These are phyloP conservation scores for Hipposideros armiger DNA, from an alignment of 2,113 vertebrate genomes.

Conservation along the genomic window DNA sequence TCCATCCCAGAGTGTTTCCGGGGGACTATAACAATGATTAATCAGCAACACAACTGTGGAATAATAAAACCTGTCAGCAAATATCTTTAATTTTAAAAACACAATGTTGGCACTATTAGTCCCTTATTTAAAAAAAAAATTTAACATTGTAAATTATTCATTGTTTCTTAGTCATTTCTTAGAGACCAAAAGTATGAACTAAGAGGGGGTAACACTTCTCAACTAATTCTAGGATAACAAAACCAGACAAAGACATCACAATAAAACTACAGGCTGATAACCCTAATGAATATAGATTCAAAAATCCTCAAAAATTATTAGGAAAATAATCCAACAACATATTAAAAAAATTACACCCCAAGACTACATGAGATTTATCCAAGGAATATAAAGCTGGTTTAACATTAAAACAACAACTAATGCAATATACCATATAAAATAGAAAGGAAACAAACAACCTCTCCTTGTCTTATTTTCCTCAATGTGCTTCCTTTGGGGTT, in stretches of 20 bases:
- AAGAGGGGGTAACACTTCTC: background rate
- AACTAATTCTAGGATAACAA: background rate
- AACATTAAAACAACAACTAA: background rate
- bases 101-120: background rate
- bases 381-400: background rate
- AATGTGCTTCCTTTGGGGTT: background rate
- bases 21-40: background rate
- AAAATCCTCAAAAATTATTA: background rate
- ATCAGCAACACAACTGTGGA: background rate
- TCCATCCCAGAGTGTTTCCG: background rate
- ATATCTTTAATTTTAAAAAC: background rate
- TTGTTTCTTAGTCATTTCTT: conserved; percentile 4
- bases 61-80: background rate
- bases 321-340: background rate
- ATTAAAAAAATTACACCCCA: background rate
- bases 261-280: background rate
- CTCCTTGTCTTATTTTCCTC: background rate
- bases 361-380: background rate
- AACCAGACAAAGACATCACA: background rate
- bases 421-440: background rate
- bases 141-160: background rate
- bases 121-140: background rate
- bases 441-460: background rate
- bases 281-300: background rate
- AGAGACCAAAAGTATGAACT: background rate